Base-by-base conservation (phyloP, 2,113 vertebrate genomes). In the Nothoprocta pentlandii region DNA sequence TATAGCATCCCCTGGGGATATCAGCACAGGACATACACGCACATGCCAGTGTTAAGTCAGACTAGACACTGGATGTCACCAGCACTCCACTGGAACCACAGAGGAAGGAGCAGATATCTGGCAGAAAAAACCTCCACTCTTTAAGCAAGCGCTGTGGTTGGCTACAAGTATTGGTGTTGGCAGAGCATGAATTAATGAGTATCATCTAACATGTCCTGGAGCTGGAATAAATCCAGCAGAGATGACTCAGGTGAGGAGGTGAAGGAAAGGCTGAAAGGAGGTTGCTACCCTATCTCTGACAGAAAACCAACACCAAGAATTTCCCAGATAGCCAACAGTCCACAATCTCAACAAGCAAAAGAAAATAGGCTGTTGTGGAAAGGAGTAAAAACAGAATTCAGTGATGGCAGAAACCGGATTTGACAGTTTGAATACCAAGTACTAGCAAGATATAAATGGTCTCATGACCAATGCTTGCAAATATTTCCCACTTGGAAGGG, bases 51-150 rank as follows among this genome's bases (percentile, higher is more conserved):
- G 74, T 74, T 93, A 93, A 92, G 80, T 12, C 56, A 88, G 46
- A 88, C 84, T 94, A 94, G 91, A 96, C 96, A 95, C 84, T 95
- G 93, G 73, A 90, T 94, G 76, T 94, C 93, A 87, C 90, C 92
- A 93, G 89, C 61, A 88, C 90, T 94, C 85, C 64, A 83, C 88
- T 95, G 96, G 93, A 70, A 89, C 94, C 54, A 70, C 51, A n/a
- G 83, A 64, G 86, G 63, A 67, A 32, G 36, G 83, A 92, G 84
- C 85, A 95, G 74, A 73, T 71, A 92, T 90, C 77, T 93, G 92
- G 89, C 77, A 97, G 83, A 90, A 89, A 93, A 95, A 97, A 89
- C 77, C n/a, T 89, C 61, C 76, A 32, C 67, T 87, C 89, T 94
- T 94, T 94, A 92, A 91, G 87, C 71, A 95, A 71, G 9, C 19